phyloP scores from a whole-genome alignment of 1,140 invertebrate species.

The Wasmannia auropunctata region DNA sequence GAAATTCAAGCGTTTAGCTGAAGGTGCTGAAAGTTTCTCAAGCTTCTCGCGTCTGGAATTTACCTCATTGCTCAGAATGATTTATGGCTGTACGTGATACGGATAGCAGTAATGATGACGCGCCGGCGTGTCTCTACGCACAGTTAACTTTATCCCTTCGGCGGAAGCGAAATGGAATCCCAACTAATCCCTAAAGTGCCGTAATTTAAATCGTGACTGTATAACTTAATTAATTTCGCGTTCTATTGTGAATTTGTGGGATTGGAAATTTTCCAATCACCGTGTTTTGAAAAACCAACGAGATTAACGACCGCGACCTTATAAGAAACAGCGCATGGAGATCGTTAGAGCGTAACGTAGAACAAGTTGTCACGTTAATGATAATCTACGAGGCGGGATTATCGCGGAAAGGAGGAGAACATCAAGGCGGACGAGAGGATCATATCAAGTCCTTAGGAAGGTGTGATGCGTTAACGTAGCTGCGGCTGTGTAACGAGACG shows the following conservation, averaged over 20 bases:
- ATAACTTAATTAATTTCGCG: not conserved
- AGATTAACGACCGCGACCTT: not conserved
- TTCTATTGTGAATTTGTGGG: no score
- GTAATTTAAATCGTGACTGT: not conserved
- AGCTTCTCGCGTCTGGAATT: slow-evolving; percentile 18
- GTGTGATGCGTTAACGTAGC: not conserved
- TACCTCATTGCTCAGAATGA: slow-evolving; percentile 10
- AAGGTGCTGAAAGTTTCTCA: slow-evolving; percentile 25
- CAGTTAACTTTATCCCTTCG: not conserved
- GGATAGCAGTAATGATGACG: not conserved
- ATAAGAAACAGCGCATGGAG: not conserved
- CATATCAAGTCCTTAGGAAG: not conserved
- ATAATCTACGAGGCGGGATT: slow-evolving; percentile 6
- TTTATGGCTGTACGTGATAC: slow-evolving; percentile 12
- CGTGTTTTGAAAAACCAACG: not conserved
- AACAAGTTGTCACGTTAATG: slow-evolving; percentile 22
- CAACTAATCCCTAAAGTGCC: not conserved
- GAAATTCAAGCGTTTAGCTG: slow-evolving; percentile 43
- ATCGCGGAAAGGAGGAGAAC: not conserved
- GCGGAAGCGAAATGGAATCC: not conserved
- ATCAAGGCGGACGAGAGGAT: slow-evolving; percentile 25
- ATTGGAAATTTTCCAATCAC: not conserved
- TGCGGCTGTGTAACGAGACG: slow-evolving; percentile 33
- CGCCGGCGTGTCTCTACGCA: not conserved
- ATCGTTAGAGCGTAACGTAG: not conserved